Evolutionary conservation across 1,140 invertebrate genomes (phyloP).

Genomic region (Psilanteris sp.): DNA sequence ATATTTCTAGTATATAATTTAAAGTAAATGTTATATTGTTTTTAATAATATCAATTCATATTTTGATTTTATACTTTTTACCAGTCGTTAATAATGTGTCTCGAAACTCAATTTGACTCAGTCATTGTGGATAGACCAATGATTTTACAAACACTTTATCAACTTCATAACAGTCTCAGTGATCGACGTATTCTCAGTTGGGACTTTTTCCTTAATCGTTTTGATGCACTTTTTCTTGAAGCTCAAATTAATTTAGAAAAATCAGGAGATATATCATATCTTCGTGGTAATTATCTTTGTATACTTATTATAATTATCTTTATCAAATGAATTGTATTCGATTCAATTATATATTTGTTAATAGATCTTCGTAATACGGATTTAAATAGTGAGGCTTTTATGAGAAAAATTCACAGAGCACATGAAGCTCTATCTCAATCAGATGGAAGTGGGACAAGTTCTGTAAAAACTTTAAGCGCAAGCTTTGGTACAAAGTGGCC

Average conservation of each 20-base stretch:
- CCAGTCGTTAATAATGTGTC: conserved; percentile 90
- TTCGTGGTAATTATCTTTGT: conserved; percentile 89
- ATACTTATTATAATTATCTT: too few relatives aligned
- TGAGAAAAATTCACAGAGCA: conserved; percentile 92
- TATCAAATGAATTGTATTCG: too few relatives aligned
- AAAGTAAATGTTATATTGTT: too few relatives aligned
- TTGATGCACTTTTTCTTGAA: conserved; percentile 97
- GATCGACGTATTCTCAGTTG: conserved; percentile 95
- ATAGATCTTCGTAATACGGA: conserved; percentile 94
- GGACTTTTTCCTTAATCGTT: conserved; percentile 99
- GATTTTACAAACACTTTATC: conserved; percentile 97
- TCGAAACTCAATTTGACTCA: conserved; percentile 95
- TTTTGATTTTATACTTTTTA: conserved; percentile 66
- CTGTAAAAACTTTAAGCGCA: conserved; percentile 90
- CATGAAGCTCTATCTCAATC: conserved; percentile 91
- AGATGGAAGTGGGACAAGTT: conserved; percentile 81
- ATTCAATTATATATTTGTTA: conserved; percentile 38
- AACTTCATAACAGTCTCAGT: conserved; percentile 94
- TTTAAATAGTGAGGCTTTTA: conserved; percentile 91
- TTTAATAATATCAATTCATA: too few relatives aligned
- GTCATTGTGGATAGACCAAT: conserved; percentile 98
- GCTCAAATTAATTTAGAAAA: conserved; percentile 94
- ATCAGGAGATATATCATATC: conserved; percentile 88
- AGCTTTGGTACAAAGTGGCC: conserved; percentile 96
- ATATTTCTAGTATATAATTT: too few relatives aligned